These are phyloP conservation scores for Pelodiscus sinensis DNA, from an alignment of 2,113 vertebrate species.

Conservation along the genomic window DNA sequence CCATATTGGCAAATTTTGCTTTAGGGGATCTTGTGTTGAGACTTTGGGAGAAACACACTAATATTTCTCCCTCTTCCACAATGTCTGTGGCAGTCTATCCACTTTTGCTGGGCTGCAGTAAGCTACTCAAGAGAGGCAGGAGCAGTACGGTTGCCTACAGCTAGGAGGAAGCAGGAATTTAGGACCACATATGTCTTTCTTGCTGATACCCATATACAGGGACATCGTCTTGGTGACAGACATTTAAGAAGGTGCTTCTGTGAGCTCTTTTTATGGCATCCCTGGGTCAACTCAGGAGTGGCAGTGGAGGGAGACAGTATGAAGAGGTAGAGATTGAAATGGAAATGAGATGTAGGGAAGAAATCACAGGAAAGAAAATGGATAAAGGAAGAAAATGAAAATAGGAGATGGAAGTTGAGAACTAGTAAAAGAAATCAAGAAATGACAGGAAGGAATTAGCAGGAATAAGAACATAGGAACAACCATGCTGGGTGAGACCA, in stretches of 20 bases:
- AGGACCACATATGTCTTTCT: neutral
- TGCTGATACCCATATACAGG: neutral
- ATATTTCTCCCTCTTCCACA: neutral
- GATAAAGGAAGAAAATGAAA: neutral
- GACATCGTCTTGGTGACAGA: neutral
- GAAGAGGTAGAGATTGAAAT: neutral
- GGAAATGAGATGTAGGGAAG: rapidly evolving
- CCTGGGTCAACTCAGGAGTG: neutral
- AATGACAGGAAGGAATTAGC: neutral
- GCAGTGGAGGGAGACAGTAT: neutral
- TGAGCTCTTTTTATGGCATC: neutral
- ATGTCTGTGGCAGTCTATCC: neutral
- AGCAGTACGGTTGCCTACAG: neutral
- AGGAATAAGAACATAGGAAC: neutral
- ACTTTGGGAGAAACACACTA: neutral
- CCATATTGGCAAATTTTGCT: neutral
- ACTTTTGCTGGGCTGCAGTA: neutral
- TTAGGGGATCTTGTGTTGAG: neutral
- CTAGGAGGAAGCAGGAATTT: neutral
- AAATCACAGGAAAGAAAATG: neutral
- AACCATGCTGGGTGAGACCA: too few relatives aligned
- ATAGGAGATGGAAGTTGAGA: neutral
- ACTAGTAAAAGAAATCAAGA: neutral
- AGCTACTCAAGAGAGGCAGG: neutral
- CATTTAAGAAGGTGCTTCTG: neutral